These are phyloP conservation scores for Trissolcus basalis DNA, from an alignment of 1,140 invertebrate species.

Conservation along the genomic window DNA sequence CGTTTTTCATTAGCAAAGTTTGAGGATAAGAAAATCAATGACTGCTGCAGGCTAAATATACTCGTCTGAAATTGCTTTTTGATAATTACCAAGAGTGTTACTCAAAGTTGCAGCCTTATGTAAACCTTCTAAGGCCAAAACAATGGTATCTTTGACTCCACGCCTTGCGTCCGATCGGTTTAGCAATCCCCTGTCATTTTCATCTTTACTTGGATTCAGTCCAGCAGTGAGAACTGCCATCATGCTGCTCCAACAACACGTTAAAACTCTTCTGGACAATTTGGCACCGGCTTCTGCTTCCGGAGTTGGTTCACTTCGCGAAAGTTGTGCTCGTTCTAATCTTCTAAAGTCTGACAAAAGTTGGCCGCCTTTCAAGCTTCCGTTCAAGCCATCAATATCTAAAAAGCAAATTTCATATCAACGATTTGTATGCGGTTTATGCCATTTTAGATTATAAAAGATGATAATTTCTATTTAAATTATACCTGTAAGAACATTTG, in stretches of 20 bases:
- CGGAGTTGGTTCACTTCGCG: slow-evolving; percentile 81
- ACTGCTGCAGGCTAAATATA: too few relatives aligned
- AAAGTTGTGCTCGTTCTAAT: slow-evolving; percentile 82
- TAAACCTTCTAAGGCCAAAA: slow-evolving; percentile 86
- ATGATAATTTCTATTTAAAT: not conserved
- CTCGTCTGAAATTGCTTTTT: not conserved
- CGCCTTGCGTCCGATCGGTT: slow-evolving; percentile 77
- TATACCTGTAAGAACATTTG: slow-evolving; percentile 87
- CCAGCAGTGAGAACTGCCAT: slow-evolving; percentile 90
- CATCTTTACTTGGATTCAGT: slow-evolving; percentile 76
- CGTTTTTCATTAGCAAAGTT: slow-evolving; percentile 9
- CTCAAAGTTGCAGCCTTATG: slow-evolving; percentile 88
- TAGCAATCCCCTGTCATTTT: slow-evolving; percentile 70
- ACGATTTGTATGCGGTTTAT: not conserved
- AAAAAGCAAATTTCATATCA: not conserved
- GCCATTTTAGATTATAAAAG: not conserved
- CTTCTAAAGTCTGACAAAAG: slow-evolving; percentile 90
- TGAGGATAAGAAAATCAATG: not conserved
- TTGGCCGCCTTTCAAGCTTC: slow-evolving; percentile 81
- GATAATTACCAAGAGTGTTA: slow-evolving; percentile 79
- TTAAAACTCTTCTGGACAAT: slow-evolving; percentile 83
- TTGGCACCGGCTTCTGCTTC: slow-evolving; percentile 83
- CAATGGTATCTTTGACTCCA: slow-evolving; percentile 85
- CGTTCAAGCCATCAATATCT: slow-evolving; percentile 89
- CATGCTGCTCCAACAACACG: slow-evolving; percentile 93